Evolutionary conservation across 2,113 vertebrate species (phyloP).

Genomic region (Poeciliopsis retropinna): DNA sequence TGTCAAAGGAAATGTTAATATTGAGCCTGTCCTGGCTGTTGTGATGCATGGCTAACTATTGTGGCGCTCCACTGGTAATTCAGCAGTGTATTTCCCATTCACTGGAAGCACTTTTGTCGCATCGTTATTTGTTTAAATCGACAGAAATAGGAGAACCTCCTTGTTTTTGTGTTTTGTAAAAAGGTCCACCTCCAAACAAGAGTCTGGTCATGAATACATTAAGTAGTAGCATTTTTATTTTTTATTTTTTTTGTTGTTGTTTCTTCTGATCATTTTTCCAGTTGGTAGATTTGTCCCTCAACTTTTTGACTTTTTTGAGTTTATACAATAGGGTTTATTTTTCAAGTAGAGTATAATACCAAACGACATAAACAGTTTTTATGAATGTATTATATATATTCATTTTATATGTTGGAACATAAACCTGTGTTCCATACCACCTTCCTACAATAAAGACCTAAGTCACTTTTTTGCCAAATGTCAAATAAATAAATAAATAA

Average conservation of each 20-base stretch:
- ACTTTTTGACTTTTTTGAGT: conserved; percentile 4
- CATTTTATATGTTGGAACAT: neutral
- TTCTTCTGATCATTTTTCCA: conserved; percentile 36
- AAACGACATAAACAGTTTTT: neutral
- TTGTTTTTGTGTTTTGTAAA: conserved; percentile 68
- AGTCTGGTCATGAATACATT: conserved; percentile 68
- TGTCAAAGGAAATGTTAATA: conserved; percentile 84
- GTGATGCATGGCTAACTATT: conserved; percentile 74
- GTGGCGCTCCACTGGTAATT: conserved; percentile 62
- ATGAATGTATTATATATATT: neutral
- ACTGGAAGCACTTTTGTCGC: conserved; percentile 69
- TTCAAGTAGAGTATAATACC: neutral
- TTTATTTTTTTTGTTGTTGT: conserved; percentile 60
- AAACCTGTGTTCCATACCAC: too few species aligned
- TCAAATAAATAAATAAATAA: too few species aligned
- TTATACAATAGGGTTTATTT: conserved; percentile 26
- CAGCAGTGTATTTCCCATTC: conserved; percentile 71
- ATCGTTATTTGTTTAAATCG: conserved; percentile 79
- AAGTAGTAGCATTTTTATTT: conserved; percentile 44
- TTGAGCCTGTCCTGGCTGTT: conserved; percentile 78
- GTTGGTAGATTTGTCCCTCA: conserved; percentile 11
- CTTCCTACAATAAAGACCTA: too few species aligned
- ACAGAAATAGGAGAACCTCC: conserved; percentile 65
- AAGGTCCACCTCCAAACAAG: conserved; percentile 74
- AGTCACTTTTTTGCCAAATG: too few species aligned